Conservation (phyloP, 2,888 invertebrate species). For the Lamellibrachia columna region DNA sequence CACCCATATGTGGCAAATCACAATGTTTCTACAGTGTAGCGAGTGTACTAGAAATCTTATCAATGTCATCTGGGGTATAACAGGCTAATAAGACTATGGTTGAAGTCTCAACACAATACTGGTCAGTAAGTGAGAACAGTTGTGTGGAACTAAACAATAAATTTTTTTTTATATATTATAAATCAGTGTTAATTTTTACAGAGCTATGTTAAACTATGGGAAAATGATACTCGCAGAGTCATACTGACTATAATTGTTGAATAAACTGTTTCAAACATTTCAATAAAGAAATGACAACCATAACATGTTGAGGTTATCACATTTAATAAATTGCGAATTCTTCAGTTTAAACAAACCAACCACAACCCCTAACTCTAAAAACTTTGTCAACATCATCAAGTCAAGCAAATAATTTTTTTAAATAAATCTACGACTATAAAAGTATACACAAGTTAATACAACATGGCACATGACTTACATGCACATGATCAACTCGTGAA, state of each 20-base stretch:
- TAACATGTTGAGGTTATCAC: neutral
- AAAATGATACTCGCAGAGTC: no score
- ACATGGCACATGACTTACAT: no score
- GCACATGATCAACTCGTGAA: no score
- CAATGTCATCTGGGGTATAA: neutral
- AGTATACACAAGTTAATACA: no score
- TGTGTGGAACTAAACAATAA: neutral
- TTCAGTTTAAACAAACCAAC: no score
- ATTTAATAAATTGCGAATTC: no score
- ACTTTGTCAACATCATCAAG: no score
- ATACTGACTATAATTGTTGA: neutral
- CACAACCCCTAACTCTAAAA: no score
- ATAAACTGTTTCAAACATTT: neutral
- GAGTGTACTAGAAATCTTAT: neutral
- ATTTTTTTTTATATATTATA: neutral
- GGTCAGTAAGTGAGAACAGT: neutral
- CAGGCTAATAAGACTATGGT: neutral
- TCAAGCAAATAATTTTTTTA: no score
- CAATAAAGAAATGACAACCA: neutral
- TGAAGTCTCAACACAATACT: neutral
- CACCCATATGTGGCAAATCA: neutral
- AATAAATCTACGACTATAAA: no score
- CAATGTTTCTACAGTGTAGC: neutral
- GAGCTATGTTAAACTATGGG: no score
- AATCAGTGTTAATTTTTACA: no score